Conservation (phyloP, 2,113 vertebrate species). For the Pitta sordida region DNA sequence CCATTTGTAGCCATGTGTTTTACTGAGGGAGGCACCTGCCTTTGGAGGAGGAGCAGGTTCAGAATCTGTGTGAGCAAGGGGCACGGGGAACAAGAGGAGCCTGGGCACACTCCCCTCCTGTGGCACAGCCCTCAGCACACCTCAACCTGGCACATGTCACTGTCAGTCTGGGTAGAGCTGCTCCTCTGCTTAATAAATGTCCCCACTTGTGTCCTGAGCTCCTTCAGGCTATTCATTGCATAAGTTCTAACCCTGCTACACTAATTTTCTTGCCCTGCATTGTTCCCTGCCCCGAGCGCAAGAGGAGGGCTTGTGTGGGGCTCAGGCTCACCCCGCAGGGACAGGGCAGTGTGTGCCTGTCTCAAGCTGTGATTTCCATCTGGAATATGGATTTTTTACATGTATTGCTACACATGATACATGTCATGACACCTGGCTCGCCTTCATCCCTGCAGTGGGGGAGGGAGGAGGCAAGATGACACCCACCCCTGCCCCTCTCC, state of each 20-base stretch:
- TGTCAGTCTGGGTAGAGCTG: neutral
- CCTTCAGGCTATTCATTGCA: rapidly evolving
- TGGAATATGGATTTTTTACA: neutral
- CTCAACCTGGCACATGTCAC: rapidly evolving
- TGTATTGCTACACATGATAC: neutral
- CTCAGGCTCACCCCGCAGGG: neutral
- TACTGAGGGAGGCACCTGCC: neutral
- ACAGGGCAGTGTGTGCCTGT: neutral
- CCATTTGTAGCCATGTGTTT: neutral
- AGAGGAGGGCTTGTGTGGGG: rapidly evolving
- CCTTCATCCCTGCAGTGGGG: neutral
- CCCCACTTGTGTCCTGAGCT: neutral
- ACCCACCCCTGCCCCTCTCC: rapidly evolving
- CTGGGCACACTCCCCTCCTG: rapidly evolving
- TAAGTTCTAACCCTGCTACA: rapidly evolving
- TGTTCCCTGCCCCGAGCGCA: rapidly evolving
- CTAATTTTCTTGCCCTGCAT: rapidly evolving
- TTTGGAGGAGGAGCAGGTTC: neutral
- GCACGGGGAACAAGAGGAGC: neutral
- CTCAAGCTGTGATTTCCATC: neutral
- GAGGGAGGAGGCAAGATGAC: neutral
- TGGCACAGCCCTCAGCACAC: neutral
- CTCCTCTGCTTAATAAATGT: neutral
- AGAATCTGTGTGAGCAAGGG: rapidly evolving
- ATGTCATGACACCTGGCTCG: neutral